Conservation (phyloP, 2,797 vertebrate species). For the Thaleichthys pacificus region DNA sequence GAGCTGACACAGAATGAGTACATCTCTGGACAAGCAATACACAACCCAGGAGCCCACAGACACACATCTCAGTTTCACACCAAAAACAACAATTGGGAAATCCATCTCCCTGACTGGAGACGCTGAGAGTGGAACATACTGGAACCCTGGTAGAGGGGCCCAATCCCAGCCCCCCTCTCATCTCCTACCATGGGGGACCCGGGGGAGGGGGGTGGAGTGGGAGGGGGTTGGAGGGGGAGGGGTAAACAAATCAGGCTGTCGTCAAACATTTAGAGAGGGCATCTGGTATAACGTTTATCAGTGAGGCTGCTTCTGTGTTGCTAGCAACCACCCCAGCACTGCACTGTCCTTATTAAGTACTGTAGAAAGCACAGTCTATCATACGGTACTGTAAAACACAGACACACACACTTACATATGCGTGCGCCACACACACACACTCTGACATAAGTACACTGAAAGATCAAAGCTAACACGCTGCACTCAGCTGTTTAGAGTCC, state of each 20-base stretch:
- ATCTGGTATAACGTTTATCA: slow-evolving; percentile 43
- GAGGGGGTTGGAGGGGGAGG: slow-evolving; percentile 24
- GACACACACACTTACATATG: slow-evolving; percentile 27
- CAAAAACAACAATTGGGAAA: no score
- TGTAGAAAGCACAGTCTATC: slow-evolving; percentile 6
- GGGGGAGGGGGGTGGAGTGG: not conserved
- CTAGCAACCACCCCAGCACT: slow-evolving; percentile 1
- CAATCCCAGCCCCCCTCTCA: no score
- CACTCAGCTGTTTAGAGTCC: slow-evolving; percentile 16
- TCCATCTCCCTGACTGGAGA: no score
- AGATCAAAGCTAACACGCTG: slow-evolving; percentile 25
- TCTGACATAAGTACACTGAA: not conserved
- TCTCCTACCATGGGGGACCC: no score
- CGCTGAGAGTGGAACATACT: no score
- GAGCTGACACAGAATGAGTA: no score
- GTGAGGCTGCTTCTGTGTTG: slow-evolving; percentile 6
- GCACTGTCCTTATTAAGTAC: slow-evolving; percentile 24
- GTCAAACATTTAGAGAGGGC: slow-evolving; percentile 18
- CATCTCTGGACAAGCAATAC: no score
- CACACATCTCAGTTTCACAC: no score
- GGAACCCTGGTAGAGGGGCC: no score
- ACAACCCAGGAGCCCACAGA: no score
- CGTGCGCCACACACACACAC: not conserved
- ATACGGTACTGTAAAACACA: slow-evolving; percentile 9
- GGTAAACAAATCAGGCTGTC: slow-evolving; percentile 51